A percentile compares a stretch with the other conserved stretches of the same genome.
Evolutionary conservation across 2,888 invertebrate species (phyloP).

Genomic region (Chrysolina oricalcia): DNA sequence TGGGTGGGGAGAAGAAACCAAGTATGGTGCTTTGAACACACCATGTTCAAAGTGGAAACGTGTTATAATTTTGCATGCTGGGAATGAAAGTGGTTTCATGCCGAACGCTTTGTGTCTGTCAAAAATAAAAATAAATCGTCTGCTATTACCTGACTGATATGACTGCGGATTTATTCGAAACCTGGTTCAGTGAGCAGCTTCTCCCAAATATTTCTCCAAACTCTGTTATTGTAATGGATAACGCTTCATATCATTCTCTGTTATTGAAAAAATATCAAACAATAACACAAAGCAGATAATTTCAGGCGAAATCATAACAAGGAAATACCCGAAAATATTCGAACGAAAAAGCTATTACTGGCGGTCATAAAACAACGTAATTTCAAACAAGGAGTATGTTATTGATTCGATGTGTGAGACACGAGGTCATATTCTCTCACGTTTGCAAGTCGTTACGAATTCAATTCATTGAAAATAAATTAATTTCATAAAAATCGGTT

Average conservation of each 20-base stretch:
- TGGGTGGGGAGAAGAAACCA: not conserved
- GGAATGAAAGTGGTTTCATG: too few species aligned
- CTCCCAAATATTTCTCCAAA: constrained; percentile 45
- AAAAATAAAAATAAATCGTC: constrained; percentile 40
- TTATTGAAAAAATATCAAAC: too few species aligned
- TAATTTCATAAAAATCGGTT: too few species aligned
- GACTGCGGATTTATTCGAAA: too few species aligned
- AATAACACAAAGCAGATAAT: too few species aligned
- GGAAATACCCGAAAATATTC: constrained; percentile 11
- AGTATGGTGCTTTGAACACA: not conserved
- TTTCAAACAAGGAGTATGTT: constrained; percentile 39
- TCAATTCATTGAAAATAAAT: too few species aligned
- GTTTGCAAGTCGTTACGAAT: too few species aligned
- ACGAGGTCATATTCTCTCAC: constrained; percentile 38
- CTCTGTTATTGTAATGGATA: constrained; percentile 50
- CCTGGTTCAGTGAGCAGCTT: constrained; percentile 46
- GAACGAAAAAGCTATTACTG: constrained; percentile 31
- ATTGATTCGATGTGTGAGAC: constrained; percentile 26
- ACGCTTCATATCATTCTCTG: constrained; percentile 29
- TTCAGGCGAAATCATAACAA: not conserved
- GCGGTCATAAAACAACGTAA: constrained; percentile 28
- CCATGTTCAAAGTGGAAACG: not conserved
- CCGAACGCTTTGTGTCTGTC: constrained; percentile 14
- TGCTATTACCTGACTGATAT: constrained; percentile 45
- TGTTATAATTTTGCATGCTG: constrained; percentile 37